Evolutionary conservation across 2,888 invertebrate genomes (phyloP), one percentile per base, ranked within the genome.

Genomic region (Melangyna quadrimaculata): DNA sequence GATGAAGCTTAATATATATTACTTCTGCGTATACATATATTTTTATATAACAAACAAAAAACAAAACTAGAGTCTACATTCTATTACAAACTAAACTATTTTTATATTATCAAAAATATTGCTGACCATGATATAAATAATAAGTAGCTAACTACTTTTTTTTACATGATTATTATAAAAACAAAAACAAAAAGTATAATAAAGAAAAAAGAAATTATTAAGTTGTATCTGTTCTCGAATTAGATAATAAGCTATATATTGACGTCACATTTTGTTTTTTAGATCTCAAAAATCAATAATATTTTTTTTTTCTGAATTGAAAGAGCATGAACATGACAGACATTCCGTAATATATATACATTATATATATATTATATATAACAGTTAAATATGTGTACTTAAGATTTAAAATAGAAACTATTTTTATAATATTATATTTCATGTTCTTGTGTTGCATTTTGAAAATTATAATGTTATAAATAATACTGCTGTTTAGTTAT

Each of bases 71-170:
- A 80, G 71, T 80, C 67, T 81, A 84, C 75, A 84, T 80, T 80
- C 67, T 80, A 75, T 84, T 80, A 80, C 73, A 75, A 80, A 80
- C 84, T 84, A 84, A 84, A 84, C 80, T 84, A 84, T 86, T 81
- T 81, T 81, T 81, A 73, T 81, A 86, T 70, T 70, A 86, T 77
- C 35, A 86, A 65, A 73, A 78, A 79, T 86, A 86, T 81, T 80
- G 71, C 74, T 69, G 63, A 70, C 53, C 67, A 67, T 67, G 48
- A 80, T 70, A 70, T 51, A 63, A 65, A 67, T 73, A 73, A 51
- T 53, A 55, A 73, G 69, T 78, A 78, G 73, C 61, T 61, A 40
- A 71, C 71, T 78, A 81, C 80, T 84, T 83, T 83, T 55, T 35
- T 80, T 75, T 79, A 79, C 74, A 74, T 75, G 61, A 63, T 51